Evolutionary conservation across 2,113 vertebrate species (phyloP).

Genomic region (Phylloscopus whistleri): DNA sequence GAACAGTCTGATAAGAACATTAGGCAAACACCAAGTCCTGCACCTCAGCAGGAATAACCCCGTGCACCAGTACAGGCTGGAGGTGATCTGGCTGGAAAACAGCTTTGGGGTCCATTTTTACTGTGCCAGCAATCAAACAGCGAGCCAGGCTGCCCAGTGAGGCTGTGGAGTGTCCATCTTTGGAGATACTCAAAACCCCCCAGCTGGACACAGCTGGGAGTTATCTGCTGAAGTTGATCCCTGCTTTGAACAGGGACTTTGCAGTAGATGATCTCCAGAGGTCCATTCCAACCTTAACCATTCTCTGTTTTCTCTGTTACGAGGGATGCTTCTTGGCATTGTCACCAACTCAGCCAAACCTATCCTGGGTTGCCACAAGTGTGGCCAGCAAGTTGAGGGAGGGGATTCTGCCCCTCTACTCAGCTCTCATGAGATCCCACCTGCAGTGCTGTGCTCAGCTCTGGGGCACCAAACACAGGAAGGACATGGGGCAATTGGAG

Average conservation of each 20-base stretch:
- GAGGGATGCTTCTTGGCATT: neutral
- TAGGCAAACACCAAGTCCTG: neutral
- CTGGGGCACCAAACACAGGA: neutral
- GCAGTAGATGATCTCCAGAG: neutral
- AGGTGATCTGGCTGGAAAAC: neutral
- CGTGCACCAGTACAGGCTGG: neutral
- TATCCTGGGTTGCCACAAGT: neutral
- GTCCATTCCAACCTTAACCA: neutral
- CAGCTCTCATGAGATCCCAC: neutral
- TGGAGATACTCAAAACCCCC: neutral
- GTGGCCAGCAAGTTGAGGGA: neutral
- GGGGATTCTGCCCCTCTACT: neutral
- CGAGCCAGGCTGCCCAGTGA: neutral
- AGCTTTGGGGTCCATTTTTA: neutral
- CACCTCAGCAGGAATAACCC: neutral
- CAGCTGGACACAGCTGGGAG: neutral
- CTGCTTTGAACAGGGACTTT: neutral
- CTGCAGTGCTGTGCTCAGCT: neutral
- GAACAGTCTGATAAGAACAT: neutral
- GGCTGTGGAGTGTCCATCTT: neutral
- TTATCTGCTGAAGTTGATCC: neutral
- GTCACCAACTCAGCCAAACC: neutral
- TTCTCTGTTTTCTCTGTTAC: neutral
- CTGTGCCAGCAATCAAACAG: neutral
- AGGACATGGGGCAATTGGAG: neutral